Evolutionary conservation across 2,113 vertebrate genomes (phyloP).

Genomic region (Elaphurus davidianus): DNA sequence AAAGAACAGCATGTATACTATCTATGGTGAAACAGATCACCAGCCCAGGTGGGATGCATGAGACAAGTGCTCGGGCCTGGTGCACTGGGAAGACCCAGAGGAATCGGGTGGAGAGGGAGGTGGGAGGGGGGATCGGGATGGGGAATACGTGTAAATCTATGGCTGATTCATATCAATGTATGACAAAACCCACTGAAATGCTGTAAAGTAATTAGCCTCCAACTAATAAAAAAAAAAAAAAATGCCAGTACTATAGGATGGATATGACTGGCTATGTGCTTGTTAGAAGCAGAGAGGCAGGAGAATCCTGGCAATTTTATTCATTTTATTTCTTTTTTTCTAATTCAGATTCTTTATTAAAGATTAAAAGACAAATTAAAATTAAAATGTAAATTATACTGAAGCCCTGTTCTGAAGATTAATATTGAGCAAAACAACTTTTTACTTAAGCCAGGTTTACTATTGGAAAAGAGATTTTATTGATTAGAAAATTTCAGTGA

Average conservation of each 20-base stretch:
- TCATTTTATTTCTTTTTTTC: not conserved
- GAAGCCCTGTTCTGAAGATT: not conserved
- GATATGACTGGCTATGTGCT: not conserved
- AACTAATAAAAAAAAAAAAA: not conserved
- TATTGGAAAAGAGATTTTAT: slow-evolving; percentile 7
- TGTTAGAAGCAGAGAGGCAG: not conserved
- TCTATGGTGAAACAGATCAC: too few species aligned
- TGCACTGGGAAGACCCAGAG: too few species aligned
- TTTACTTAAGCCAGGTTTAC: not conserved
- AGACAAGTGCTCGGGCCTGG: too few species aligned
- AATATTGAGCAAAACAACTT: not conserved
- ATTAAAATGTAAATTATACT: slow-evolving; percentile 39
- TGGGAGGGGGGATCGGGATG: too few species aligned
- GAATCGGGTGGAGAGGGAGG: too few species aligned
- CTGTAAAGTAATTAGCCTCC: too few species aligned
- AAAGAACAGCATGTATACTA: too few species aligned
- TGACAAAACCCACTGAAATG: too few species aligned
- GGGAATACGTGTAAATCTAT: too few species aligned
- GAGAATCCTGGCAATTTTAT: not conserved
- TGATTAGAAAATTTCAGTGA: slow-evolving; percentile 16
- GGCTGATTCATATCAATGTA: too few species aligned
- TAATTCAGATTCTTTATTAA: slow-evolving; percentile 46
- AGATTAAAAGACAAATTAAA: slow-evolving; percentile 47
- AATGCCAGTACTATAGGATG: not conserved
- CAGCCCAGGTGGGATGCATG: too few species aligned